A percentile compares a stretch with the other conserved stretches of the same genome.
Conservation (phyloP, 53 echinoderm and acorn worm genomes). For the Paracentrotus lividus region DNA sequence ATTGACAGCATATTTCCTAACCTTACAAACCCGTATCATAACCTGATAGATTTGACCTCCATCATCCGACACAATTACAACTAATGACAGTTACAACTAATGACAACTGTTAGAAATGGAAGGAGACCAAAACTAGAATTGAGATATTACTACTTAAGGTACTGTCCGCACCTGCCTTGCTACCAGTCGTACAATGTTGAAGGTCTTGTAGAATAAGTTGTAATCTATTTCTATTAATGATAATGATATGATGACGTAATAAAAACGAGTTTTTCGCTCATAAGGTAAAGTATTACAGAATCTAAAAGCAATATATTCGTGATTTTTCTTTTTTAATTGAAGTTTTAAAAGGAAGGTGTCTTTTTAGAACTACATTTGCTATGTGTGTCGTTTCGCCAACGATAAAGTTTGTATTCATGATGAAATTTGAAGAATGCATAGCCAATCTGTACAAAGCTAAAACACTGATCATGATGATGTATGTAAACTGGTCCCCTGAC, state of each 20-base stretch:
- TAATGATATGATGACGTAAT: not conserved
- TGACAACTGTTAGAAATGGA: not conserved
- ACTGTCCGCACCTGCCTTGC: not conserved
- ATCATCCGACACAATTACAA: not conserved
- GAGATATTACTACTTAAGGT: not conserved
- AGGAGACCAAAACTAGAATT: not conserved
- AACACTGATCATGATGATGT: constrained; percentile 20
- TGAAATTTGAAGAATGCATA: not conserved
- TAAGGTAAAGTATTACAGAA: not conserved
- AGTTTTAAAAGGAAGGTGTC: not conserved
- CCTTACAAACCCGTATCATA: no score
- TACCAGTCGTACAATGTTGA: not conserved
- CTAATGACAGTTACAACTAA: not conserved
- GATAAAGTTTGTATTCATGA: not conserved
- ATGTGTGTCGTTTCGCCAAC: not conserved
- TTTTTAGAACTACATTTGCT: not conserved
- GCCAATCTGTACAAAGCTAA: not conserved
- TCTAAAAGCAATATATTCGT: not conserved
- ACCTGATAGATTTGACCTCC: not conserved
- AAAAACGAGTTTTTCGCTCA: not conserved
- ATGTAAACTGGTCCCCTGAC: constrained; percentile 24
- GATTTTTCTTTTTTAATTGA: not conserved
- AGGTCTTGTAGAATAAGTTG: not conserved
- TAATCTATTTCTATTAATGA: not conserved
- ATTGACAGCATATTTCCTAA: no score